Base-by-base conservation (phyloP, 2,888 invertebrate species). In the Sinopyrophorus schimmeli region DNA sequence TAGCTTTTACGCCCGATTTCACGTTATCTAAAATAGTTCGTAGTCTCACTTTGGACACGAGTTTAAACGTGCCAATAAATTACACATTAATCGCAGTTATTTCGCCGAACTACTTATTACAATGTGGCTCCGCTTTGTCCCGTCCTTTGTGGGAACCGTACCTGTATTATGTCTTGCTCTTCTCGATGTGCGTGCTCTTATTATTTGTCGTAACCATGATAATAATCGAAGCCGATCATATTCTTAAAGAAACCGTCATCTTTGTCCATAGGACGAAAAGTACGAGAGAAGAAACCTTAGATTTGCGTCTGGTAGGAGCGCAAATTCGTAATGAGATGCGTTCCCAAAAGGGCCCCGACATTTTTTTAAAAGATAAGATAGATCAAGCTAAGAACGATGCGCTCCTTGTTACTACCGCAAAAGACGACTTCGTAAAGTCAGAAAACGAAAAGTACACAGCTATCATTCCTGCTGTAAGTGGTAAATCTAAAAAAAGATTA, bases 1-100 rank as follows among this genome's bases (percentile, higher is more conserved):
- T 94, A 53, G 88, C 87, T 53, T 93, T 91, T 70, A 90, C 90
- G 0, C 89, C 93, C 0, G 93, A 93, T 74, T 90, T 92, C 66
- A 89, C 92, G 0, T 73, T 89, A 62, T 81, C 89, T 0, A 80
- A 86, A 54, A 81, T 92, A 23, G 81, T 85, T 52, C 76, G 86
- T 34, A 77, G 78, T 3, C 72, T 89, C 6, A 74, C 79, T 44
- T 73, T 86, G 34, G 72, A 77, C 15, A 86, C 85, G 5, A 84
- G 83, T 62, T 70, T 84, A 15, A 80, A 77, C 39, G 74, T 74
- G 47, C 73, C 73, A 5, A 79, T 87, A 15, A 84, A 83, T 69
- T 90, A 86, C 67, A 80, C 84, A 0, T 71, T 92, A 50, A 78
- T 85, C 34, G 86, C 87, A 3, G 77, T 77, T n/a, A 67, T 81